Percentiles rank a stretch among this genome's conserved stretches.
Conservation (phyloP, 2,888 invertebrate species). For the Tillus elongatus region DNA sequence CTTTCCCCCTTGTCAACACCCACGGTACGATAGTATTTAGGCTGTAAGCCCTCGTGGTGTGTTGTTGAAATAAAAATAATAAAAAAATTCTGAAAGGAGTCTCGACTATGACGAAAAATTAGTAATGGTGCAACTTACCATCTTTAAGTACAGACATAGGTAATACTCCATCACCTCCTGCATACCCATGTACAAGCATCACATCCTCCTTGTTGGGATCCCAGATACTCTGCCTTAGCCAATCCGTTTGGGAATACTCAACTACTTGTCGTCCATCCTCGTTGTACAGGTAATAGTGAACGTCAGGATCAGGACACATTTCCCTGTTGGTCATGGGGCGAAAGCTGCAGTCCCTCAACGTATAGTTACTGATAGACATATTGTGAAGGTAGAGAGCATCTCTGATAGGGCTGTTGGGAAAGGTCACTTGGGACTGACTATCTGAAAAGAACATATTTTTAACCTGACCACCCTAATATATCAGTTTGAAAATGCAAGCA, state of each 20-base stretch:
- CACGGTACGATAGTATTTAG: too few relatives aligned
- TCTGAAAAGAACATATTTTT: constrained; percentile 1
- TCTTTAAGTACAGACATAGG: constrained; percentile 66
- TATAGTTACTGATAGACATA: constrained; percentile 49
- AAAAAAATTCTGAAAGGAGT: too few relatives aligned
- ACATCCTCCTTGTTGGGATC: constrained; percentile 61
- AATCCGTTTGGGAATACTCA: constrained; percentile 55
- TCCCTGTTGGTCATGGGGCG: constrained; percentile 53
- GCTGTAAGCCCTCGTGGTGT: too few relatives aligned
- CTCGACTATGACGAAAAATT: too few relatives aligned
- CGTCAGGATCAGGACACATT: constrained; percentile 63
- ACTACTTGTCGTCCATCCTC: constrained; percentile 45
- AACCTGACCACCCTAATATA: not conserved
- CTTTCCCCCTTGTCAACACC: too few relatives aligned
- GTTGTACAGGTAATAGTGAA: constrained; percentile 57
- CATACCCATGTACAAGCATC: constrained; percentile 66
- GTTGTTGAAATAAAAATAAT: too few relatives aligned
- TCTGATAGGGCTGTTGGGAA: constrained; percentile 46
- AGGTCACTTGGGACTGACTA: constrained; percentile 23
- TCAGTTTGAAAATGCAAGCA: not conserved
- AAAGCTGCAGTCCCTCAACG: constrained; percentile 53
- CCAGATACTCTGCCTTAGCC: constrained; percentile 63
- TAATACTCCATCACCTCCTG: constrained; percentile 63
- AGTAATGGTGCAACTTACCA: too few relatives aligned
- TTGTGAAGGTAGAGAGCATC: constrained; percentile 56